These are phyloP conservation scores for Crotophaga sulcirostris DNA, from an alignment of 2,113 vertebrate species.

Conservation along the genomic window DNA sequence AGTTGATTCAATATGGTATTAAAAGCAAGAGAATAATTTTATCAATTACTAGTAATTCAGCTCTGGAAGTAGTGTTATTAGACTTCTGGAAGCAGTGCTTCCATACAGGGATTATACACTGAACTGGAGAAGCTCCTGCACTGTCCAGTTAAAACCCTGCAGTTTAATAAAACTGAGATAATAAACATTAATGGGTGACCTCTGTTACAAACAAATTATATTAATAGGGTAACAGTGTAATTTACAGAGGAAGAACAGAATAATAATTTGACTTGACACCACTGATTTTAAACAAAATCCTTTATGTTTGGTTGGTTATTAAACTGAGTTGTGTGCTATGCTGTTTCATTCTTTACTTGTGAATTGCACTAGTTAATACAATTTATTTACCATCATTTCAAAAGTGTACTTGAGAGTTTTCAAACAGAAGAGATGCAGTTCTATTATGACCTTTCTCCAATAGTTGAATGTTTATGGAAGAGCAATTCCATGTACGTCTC, in stretches of 20 bases:
- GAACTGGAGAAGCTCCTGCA: background rate
- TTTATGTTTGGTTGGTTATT: background rate
- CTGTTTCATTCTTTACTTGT: background rate
- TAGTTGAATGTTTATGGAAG: background rate
- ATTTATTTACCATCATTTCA: background rate
- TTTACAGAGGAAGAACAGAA: background rate
- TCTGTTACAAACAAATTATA: background rate
- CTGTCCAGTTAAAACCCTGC: background rate
- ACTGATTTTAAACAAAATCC: background rate
- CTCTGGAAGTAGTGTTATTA: too few relatives aligned
- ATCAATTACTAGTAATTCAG: background rate
- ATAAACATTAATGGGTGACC: background rate
- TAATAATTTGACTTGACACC: background rate
- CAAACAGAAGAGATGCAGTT: background rate
- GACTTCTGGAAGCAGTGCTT: too few relatives aligned
- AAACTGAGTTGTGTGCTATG: background rate
- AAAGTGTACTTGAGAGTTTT: background rate
- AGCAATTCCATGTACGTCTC: background rate
- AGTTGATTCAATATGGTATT: conserved; percentile 17
- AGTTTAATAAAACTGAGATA: background rate
- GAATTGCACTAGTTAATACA: background rate
- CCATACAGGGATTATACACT: background rate
- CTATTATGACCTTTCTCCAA: background rate
- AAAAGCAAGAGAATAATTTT: background rate
- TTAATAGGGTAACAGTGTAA: background rate